Base-by-base conservation (phyloP, 2,113 vertebrate species). In the Rattus norvegicus region DNA sequence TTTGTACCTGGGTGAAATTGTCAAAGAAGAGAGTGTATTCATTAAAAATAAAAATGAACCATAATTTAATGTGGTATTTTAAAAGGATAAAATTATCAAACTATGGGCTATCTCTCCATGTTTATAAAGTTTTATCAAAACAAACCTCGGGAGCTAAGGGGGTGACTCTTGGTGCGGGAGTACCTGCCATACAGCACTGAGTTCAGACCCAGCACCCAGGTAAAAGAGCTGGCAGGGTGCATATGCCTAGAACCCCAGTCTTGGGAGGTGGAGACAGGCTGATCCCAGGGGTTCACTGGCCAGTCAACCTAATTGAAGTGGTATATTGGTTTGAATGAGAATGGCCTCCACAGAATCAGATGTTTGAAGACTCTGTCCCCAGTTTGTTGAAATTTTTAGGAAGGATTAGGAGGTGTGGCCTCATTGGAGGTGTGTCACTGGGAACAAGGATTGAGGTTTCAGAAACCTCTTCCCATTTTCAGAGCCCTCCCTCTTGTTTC, bases 71-170 rank as follows among this genome's bases (percentile, higher is more conserved):
- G n/a, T 3, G 33, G 7, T 75, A 67, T 70, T 75, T 86, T 11
- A 17, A 70, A 91, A 81, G 67, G 67, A 83, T 39, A n/a, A 65
- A 91, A 73, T 63, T 73, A 87, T 72, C 72, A 84, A 80, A 61
- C 24, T 79, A 30, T 88, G 49, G 19, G 28, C 88, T 76, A 39
- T 47, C 33, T 59, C 39, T 26, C 13, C 10, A 54, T 54, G 22
- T 56, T 43, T 94, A 39, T 87, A 28, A 96, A 90, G 61, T 56
- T 88, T 92, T 76, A 80, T 69, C 59, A 43, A 52, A 91, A 49
- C 43, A 43, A 43, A 7, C 8, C 33, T 36, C 36, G 5, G 30
- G 30, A 26, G 24, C 22, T 43, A 63, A 63, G n/a, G 7, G 43
- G 8, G 63, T 63, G 59, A 28, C 59, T 84, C 59, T 39, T 83